A percentile compares a stretch with the other conserved stretches of the same genome.
These are phyloP conservation scores for Labrus mixtus DNA, from an alignment of 2,113 vertebrate genomes.

Conservation along the genomic window DNA sequence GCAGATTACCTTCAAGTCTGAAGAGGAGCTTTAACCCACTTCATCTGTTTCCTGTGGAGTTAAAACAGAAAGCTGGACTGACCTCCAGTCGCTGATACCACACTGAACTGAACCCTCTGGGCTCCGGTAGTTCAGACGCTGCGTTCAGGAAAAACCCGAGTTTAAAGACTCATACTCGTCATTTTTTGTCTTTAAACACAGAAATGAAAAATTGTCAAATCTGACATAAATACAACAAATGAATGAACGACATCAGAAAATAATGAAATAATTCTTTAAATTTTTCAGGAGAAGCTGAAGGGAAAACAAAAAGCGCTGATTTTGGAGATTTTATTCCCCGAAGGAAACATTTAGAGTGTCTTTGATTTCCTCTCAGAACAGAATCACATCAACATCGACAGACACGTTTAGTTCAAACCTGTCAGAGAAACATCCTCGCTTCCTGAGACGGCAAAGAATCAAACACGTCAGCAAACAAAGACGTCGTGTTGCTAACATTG, in stretches of 20 bases:
- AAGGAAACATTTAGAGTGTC: slow-evolving; percentile 1
- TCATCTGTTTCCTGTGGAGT: slow-evolving; percentile 7
- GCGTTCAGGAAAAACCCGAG: too few relatives aligned
- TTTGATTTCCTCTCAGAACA: slow-evolving; percentile 4
- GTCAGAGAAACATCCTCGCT: not conserved
- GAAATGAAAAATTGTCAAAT: not conserved
- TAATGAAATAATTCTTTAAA: too few relatives aligned
- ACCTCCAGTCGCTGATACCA: slow-evolving; percentile 5
- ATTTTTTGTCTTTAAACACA: not conserved
- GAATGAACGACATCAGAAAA: not conserved
- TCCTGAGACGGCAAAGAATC: not conserved
- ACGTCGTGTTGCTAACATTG: too few relatives aligned
- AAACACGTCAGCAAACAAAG: too few relatives aligned
- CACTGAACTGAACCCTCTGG: slow-evolving; percentile 11
- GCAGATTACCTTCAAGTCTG: slow-evolving; percentile 38
- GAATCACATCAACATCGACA: not conserved
- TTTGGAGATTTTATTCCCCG: not conserved
- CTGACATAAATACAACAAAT: not conserved
- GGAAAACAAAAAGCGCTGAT: slow-evolving; percentile 18
- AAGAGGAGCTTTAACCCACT: slow-evolving; percentile 29
- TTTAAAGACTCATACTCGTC: too few relatives aligned
- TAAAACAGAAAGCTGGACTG: slow-evolving; percentile 4
- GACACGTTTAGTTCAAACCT: not conserved
- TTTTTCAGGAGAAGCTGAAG: too few relatives aligned
- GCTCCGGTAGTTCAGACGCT: slow-evolving; percentile 16